Evolutionary conservation across 2,113 vertebrate species (phyloP), one percentile per base, ranked within the genome.

Genomic region (Orientallactaga bullata): DNA sequence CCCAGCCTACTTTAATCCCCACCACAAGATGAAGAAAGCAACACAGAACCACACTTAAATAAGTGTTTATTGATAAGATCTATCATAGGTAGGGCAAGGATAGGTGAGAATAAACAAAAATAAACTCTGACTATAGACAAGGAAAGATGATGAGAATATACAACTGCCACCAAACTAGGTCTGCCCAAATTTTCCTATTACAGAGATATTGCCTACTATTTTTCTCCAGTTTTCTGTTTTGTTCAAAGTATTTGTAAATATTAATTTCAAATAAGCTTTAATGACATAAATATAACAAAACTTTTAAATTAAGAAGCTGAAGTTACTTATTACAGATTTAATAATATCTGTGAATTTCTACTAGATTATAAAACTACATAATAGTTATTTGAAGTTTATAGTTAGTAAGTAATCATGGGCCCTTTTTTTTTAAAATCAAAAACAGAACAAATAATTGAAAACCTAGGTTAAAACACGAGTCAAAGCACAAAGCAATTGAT

Each of bases 401-500:
- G 51, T 17, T 23, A 88, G 28, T 85, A 96, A 71, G 66, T 82
- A 47, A 68, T 86, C n/a, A 79, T 30, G 51, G 89, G 66, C 24
- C 69, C 74, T 92, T 92, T 93, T 92, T 95, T 92, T 82, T 42
- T n/a, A n/a, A n/a, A n/a, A 30, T 85, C 7, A 82, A 90, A 95
- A 95, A 77, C 1, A 85, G 68, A 74, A 4, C 35, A 77, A 83
- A 78, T 87, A 78, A 78, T 93, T 87, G 42, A 89, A 95, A 95
- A 61, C 32, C 39, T 90, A 84, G 73, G 93, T 32, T 85, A 94
- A 89, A 82, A 47, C 47, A 71, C 63, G 61, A 74, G 85, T 66
- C 93, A 26, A 66, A 89, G 23, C 42, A 92, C 16, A 91, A 30
- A 96, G 76, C 58, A 90, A 82, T 91, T 96, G 84, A 58, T 89